Percentiles rank a stretch among this genome's conserved stretches.
phyloP scores from a whole-genome alignment of 1,140 invertebrate species.

The Portunus trituberculatus region DNA sequence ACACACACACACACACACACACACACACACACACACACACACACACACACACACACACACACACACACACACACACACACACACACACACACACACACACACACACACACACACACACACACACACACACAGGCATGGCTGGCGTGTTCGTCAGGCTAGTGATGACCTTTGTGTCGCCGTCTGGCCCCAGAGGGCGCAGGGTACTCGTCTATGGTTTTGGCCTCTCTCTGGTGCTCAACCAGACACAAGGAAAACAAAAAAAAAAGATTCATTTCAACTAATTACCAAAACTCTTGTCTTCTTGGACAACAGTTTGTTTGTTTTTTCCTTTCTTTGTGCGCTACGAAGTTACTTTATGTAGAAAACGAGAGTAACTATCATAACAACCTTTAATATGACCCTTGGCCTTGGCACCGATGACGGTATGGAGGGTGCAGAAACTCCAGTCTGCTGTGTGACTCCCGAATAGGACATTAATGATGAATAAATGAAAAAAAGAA shows the following conservation, averaged over 20 bases:
- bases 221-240: background rate
- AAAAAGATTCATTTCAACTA: background rate
- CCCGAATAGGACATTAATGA: too few relatives aligned
- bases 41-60: background rate
- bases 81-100: background rate
- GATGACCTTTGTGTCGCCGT: conserved; percentile 6
- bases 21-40: too few relatives aligned
- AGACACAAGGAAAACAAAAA: conserved; percentile 14
- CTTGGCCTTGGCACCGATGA: too few relatives aligned
- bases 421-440: too few relatives aligned
- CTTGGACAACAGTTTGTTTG: background rate
- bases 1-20: too few relatives aligned
- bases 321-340: background rate
- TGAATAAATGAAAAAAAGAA: background rate
- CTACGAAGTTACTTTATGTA: background rate
- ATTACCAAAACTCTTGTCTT: background rate
- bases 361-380: background rate
- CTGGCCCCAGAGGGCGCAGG: background rate
- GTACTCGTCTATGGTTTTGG: background rate
- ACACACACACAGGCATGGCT: background rate
- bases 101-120: background rate
- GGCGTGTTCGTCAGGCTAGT: background rate
- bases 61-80: conserved; percentile 1
- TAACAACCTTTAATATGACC: background rate
- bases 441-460: too few relatives aligned